A percentile compares a stretch with the other conserved stretches of the same genome.
Conservation (phyloP, 2,888 invertebrate species). For the Drosophila nr. perissopoda region DNA sequence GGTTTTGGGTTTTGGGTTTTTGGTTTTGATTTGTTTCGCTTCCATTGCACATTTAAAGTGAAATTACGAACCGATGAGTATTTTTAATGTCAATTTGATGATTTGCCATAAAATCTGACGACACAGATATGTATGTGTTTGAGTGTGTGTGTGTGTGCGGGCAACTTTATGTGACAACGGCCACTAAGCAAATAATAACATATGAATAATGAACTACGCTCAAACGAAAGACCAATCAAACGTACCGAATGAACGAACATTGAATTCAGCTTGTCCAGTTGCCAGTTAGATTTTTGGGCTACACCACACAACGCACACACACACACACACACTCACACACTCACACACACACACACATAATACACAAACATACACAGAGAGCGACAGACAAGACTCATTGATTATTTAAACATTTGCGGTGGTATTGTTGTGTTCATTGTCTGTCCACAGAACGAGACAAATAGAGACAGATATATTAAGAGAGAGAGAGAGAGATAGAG, state of each 20-base stretch:
- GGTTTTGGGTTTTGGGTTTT: conserved; percentile 1
- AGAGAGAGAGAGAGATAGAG: not conserved
- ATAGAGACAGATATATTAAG: not conserved
- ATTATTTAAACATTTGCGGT: conserved; percentile 67
- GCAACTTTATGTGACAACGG: conserved; percentile 32
- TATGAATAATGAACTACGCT: conserved; percentile 62
- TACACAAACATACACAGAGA: not conserved
- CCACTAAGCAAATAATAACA: conserved; percentile 61
- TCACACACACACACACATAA: not conserved
- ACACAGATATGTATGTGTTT: not conserved
- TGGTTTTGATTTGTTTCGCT: conserved; percentile 9
- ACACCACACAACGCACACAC: conserved; percentile 6
- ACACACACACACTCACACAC: conserved; percentile 4
- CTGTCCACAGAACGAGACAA: conserved; percentile 16
- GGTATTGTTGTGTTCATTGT: conserved; percentile 47
- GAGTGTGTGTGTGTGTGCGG: conserved; percentile 2
- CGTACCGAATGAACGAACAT: conserved; percentile 24
- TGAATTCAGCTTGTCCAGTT: conserved; percentile 35
- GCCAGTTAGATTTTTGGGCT: conserved; percentile 31
- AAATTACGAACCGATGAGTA: conserved; percentile 37
- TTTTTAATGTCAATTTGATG: conserved; percentile 52
- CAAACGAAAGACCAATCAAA: conserved; percentile 45
- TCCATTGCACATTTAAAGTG: conserved; percentile 14
- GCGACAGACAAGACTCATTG: conserved; percentile 54
- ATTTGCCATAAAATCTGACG: conserved; percentile 28